Percentiles rank a stretch among this genome's conserved stretches.
Conservation (phyloP, 2,888 invertebrate species). For the Camptogramma bilineatum region DNA sequence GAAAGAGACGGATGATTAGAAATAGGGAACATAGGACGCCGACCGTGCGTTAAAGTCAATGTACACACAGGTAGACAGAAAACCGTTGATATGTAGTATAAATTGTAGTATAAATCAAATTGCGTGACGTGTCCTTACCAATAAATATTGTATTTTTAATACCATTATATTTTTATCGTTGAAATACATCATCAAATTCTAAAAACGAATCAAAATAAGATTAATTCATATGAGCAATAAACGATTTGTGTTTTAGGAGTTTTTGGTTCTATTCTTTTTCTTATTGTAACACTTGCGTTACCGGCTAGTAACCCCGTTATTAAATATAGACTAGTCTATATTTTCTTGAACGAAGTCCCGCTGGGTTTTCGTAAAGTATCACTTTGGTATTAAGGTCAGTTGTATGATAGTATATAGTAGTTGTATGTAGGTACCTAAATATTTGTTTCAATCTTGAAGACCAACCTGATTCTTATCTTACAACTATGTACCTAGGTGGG, state of each 20-base stretch:
- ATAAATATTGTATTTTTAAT: conserved; percentile 15
- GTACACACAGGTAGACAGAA: conserved; percentile 32
- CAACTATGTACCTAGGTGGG: not conserved
- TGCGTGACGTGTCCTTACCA: conserved; percentile 11
- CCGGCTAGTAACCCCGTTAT: conserved; percentile 20
- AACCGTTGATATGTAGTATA: conserved; percentile 43
- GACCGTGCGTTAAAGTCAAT: conserved; percentile 39
- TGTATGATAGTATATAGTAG: conserved; percentile 6
- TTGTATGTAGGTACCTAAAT: conserved; percentile 2
- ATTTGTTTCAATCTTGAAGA: conserved; percentile 23
- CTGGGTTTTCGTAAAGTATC: conserved; percentile 8
- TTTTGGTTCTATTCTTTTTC: conserved; percentile 5
- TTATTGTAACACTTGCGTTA: conserved; percentile 20
- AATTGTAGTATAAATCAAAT: conserved; percentile 26
- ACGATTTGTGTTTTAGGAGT: not conserved
- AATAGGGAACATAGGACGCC: conserved; percentile 47
- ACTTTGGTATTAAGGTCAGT: conserved; percentile 16
- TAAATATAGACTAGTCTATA: conserved; percentile 18
- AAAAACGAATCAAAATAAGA: not conserved
- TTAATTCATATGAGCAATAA: not conserved
- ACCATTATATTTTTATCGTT: not conserved
- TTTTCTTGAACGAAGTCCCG: conserved; percentile 12
- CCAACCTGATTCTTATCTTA: conserved; percentile 12
- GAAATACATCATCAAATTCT: not conserved
- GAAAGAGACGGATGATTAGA: conserved; percentile 53